Conservation (phyloP, 2,113 vertebrate genomes). For the Trochalopteron elliotii region DNA sequence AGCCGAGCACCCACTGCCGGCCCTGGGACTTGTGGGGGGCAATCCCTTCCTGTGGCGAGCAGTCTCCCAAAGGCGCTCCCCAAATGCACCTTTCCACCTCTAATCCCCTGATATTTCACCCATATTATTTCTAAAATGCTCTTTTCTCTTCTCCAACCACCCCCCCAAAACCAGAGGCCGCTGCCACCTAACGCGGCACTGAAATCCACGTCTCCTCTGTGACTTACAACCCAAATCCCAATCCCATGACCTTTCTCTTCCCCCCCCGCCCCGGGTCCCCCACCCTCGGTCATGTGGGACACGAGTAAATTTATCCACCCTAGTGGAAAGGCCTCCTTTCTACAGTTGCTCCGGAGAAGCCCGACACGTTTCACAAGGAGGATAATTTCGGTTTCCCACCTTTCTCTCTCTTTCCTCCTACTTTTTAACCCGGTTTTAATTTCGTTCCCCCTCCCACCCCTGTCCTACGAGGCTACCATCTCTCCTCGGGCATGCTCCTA, state of each 20-base stretch:
- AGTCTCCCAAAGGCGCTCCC: neutral
- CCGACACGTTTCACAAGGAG: neutral
- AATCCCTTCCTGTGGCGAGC: neutral
- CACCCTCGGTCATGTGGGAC: constrained; percentile 34
- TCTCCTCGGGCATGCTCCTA: neutral
- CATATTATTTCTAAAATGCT: neutral
- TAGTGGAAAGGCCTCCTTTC: constrained; percentile 42
- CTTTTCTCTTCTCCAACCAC: neutral
- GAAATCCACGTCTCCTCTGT: constrained; percentile 40
- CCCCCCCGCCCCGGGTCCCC: neutral
- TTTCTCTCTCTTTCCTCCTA: neutral
- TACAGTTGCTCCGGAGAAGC: neutral
- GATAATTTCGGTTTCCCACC: neutral
- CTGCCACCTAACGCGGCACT: constrained; percentile 26
- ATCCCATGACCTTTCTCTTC: constrained; percentile 45
- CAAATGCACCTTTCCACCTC: neutral
- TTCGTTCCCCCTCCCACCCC: neutral
- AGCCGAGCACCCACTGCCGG: neutral
- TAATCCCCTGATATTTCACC: neutral
- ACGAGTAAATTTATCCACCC: constrained; percentile 40
- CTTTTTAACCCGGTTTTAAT: neutral
- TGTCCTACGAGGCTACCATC: neutral
- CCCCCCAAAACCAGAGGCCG: neutral
- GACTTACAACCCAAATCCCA: constrained; percentile 55
- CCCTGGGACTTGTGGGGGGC: rapidly evolving